Base-by-base conservation (phyloP, 35 echinoderm and acorn worm species). In the Apostichopus parvimensis region DNA sequence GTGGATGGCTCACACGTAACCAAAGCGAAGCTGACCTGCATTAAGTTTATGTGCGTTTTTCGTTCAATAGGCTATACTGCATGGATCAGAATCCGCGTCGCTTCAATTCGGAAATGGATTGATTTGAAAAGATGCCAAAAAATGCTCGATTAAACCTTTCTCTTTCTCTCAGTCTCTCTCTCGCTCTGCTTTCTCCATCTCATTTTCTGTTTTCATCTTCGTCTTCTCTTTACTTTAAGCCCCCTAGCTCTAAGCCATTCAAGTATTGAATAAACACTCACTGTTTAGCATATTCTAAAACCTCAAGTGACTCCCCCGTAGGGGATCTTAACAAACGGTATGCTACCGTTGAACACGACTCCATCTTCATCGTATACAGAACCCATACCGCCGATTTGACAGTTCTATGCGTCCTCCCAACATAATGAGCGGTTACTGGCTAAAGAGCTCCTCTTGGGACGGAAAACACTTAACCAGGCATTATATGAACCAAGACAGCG, bases 361-460 rank as follows among this genome's bases (percentile, higher is more conserved):
- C 78, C 20, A 80, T 80, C 13, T 80, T 80, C 78, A 45, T 45
- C 34, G 34, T 45, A 45, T 45, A 80, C 20, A 80, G 78, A 80
- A 80, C 58, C 58, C 71, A 75, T 18, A 59, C 55, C 57, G 55
- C 55, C 52, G 53, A 55, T 20, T 84, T 59, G 81, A 84, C 81
- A 84, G 81, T 84, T 84, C 57, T n/a, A 84, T 56, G 18, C 54
- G 20, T 59, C 14, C 80, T 55, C 54, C 81, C 57, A 84, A 84
- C 81, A 84, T 84, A 84, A 84, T 58, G 81, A 84, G 56, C 18
- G 21, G 56, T 21, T 84, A 55, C 81, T 53, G 81, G 14, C 55
- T 84, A 84, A 84, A 58, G n/a, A 84, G 53, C 18, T 84, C 81
- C 54, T 84, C 81, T 56, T 84, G 81, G 81, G 81, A 84, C 57